Conservation (phyloP, 2,113 vertebrate species). For the Gavialis gangeticus region DNA sequence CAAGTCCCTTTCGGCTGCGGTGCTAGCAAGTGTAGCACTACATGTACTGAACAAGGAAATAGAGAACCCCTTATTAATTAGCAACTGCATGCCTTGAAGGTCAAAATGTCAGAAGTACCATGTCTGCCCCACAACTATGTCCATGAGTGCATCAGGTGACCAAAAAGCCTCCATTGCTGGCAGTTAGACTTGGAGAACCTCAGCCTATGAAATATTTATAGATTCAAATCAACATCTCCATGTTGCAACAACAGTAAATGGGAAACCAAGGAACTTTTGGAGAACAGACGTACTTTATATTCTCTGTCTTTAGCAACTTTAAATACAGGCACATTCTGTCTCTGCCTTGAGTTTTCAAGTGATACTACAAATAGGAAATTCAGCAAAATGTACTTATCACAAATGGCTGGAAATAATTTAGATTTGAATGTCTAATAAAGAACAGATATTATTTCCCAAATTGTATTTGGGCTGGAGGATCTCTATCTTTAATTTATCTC, state of each 20-base stretch:
- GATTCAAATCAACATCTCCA: not conserved
- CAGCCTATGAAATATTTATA: not conserved
- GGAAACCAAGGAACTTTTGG: not conserved
- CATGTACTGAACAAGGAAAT: not conserved
- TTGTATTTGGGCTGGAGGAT: not conserved
- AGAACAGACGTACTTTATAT: not conserved
- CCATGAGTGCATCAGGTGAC: not conserved
- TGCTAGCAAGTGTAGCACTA: too few species aligned
- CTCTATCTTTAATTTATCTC: not conserved
- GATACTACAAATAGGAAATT: not conserved
- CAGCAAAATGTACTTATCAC: not conserved
- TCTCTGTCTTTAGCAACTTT: not conserved
- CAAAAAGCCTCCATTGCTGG: not conserved
- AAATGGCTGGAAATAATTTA: not conserved
- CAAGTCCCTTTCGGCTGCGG: too few species aligned
- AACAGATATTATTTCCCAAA: not conserved
- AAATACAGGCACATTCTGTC: not conserved
- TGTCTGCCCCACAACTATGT: not conserved
- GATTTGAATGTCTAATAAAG: not conserved
- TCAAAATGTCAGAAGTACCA: too few species aligned
- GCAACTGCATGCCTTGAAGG: not conserved
- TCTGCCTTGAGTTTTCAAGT: not conserved
- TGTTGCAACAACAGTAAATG: not conserved
- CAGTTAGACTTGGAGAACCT: not conserved
- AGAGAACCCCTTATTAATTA: not conserved